phyloP scores from a whole-genome alignment of 2,888 invertebrate genomes.

The Lasioglossum zephyrum region DNA sequence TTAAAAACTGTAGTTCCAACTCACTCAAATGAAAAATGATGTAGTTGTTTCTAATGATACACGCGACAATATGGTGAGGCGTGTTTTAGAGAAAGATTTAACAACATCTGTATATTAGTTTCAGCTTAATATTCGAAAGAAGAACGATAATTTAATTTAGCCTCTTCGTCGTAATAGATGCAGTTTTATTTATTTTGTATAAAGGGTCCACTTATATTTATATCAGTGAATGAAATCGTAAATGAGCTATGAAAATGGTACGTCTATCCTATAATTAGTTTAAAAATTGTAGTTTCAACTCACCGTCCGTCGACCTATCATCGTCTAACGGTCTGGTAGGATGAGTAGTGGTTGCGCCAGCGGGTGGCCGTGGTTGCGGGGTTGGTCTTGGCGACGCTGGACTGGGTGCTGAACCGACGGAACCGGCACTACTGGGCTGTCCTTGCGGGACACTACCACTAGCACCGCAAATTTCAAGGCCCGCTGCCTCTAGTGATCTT shows the following conservation, averaged over 20 bases:
- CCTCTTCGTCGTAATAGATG: no score
- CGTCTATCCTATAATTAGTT: not conserved
- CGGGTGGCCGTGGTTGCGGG: constrained; percentile 79
- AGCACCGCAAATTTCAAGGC: constrained; percentile 80
- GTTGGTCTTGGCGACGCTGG: constrained; percentile 83
- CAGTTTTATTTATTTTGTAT: no score
- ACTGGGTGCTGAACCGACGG: constrained; percentile 83
- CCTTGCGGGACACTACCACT: constrained; percentile 82
- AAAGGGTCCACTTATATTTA: no score
- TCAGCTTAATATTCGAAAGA: no score
- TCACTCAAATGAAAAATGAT: not conserved
- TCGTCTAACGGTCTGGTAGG: constrained; percentile 82
- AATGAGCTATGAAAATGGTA: no score
- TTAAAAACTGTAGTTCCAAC: no score
- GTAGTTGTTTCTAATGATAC: not conserved
- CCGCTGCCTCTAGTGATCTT: constrained; percentile 82
- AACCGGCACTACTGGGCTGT: constrained; percentile 82
- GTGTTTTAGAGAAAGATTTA: not conserved
- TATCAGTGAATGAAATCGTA: no score
- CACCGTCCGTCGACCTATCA: constrained; percentile 83
- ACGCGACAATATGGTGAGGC: not conserved
- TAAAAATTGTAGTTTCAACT: constrained; percentile 44
- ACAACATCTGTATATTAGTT: no score
- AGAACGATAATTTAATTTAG: no score
- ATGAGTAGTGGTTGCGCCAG: constrained; percentile 80